Conservation (phyloP, 2,888 invertebrate species). For the Heliconius cydno region DNA sequence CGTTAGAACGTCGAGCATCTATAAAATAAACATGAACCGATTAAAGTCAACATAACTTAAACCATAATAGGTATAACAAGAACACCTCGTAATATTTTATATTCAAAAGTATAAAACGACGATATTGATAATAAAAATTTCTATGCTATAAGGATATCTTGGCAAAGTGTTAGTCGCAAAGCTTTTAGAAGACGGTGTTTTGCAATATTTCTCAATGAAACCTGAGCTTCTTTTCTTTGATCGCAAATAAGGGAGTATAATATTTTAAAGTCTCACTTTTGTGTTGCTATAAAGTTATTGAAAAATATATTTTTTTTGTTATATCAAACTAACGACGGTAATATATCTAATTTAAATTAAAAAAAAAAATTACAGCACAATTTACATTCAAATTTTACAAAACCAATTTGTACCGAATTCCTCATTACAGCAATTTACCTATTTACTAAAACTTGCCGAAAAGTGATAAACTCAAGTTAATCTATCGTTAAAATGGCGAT, state of each 20-base stretch:
- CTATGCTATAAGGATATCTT: constrained; percentile 9
- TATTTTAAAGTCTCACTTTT: constrained; percentile 21
- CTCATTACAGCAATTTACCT: constrained; percentile 6
- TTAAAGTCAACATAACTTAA: not conserved
- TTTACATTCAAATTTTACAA: not conserved
- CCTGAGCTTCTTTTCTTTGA: constrained; percentile 16
- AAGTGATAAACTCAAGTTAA: constrained; percentile 38
- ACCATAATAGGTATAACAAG: not conserved
- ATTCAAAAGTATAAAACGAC: constrained; percentile 10
- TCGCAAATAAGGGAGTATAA: constrained; percentile 11
- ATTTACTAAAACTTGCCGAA: constrained; percentile 25
- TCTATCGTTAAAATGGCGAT: constrained; percentile 34
- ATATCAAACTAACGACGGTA: not conserved
- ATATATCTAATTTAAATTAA: too few relatives aligned
- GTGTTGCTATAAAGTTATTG: not conserved
- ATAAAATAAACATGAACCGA: constrained; percentile 22
- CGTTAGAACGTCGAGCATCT: not conserved
- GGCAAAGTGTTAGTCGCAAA: constrained; percentile 11
- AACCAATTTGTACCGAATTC: not conserved
- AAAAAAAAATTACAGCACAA: not conserved
- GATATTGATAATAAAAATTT: constrained; percentile 12
- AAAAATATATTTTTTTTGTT: not conserved
- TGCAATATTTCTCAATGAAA: constrained; percentile 12
- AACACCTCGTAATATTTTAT: constrained; percentile 14
- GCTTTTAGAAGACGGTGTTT: constrained; percentile 1